Base-by-base conservation (phyloP, 2,113 vertebrate genomes). In the Gambusia holbrooki region DNA sequence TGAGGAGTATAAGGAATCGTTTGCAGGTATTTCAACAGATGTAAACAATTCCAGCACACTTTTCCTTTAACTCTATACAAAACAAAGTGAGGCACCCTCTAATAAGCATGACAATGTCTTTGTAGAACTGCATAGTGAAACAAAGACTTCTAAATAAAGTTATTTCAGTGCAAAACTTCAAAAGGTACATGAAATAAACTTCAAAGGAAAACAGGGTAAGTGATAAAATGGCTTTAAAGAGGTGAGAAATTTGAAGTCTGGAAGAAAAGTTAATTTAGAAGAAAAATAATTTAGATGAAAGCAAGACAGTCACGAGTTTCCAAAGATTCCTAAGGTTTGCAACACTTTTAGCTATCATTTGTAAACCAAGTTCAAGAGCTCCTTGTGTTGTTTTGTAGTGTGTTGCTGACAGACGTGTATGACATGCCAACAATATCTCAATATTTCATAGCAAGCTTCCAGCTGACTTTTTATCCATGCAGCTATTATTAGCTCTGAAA, bases 401-500 rank as follows among this genome's bases (percentile, higher is more conserved):
- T 73, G 29, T 61, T 76, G 27, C 67, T 77, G 68, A 80, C 66
- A 48, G 15, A 81, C 66, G 67, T 37, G 60, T 74, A 71, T 79
- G 82, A 25, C 62, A 77, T 67, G 25, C 14, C 67, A 62, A 63
- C 19, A 67, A 75, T 69, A 66, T 64, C 10, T 27, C 42, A 27
- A 28, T 28, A 19, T 62, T 80, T 72, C 42, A 58, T 42, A 73
- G 12, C 28, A 42, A 67, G 63, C 54, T 17, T 70, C 69, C 63
- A 69, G 67, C 60, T 45, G 70, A 68, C 70, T 60, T 81, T 87
- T 73, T 64, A 83, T 72, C 42, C 25, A 1, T 73, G 7, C 68
- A 61, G 80, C 72, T 85, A 80, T 81, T 84, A 77, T 83, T 87
- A 87, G 74, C 81, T 42, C 66, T 71, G 60, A 63, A 75, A 81